Evolutionary conservation across 2,113 vertebrate genomes (phyloP).

Genomic region (Progne subis): DNA sequence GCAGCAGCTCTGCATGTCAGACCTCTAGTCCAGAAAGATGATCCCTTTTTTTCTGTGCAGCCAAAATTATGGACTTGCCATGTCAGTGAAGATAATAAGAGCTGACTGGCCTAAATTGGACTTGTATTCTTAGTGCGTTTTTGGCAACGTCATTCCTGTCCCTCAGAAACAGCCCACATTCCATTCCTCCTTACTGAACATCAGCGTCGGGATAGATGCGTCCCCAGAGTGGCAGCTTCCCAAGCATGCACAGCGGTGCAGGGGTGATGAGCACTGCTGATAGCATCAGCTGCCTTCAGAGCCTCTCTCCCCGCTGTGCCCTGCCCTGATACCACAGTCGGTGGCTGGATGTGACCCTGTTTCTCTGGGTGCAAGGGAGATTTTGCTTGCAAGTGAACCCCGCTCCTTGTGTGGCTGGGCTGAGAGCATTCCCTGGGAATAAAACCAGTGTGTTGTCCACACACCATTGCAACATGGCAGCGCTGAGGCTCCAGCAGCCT

Average conservation of each 20-base stretch:
- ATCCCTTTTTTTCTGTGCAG: background rate
- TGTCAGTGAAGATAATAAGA: slow-evolving; percentile 43
- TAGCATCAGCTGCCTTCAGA: background rate
- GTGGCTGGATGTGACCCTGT: background rate
- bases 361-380: background rate
- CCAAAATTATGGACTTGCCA: slow-evolving; percentile 4
- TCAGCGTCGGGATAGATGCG: rapidly evolving
- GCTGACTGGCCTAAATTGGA: slow-evolving; percentile 50
- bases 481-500: background rate
- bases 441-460: background rate
- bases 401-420: background rate
- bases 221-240: background rate
- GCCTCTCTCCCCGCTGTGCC: background rate
- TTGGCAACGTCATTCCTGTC: background rate
- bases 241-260: background rate
- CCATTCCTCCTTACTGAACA: background rate
- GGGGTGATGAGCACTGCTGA: background rate
- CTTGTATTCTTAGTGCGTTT: slow-evolving; percentile 30
- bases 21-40: background rate
- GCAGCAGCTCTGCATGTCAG: background rate
- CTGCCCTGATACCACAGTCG: background rate
- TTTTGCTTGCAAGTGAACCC: background rate
- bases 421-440: background rate
- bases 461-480: background rate
- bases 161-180: slow-evolving; percentile 33